Conservation (phyloP, 2,797 vertebrate genomes). For the Brachymystax lenok region DNA sequence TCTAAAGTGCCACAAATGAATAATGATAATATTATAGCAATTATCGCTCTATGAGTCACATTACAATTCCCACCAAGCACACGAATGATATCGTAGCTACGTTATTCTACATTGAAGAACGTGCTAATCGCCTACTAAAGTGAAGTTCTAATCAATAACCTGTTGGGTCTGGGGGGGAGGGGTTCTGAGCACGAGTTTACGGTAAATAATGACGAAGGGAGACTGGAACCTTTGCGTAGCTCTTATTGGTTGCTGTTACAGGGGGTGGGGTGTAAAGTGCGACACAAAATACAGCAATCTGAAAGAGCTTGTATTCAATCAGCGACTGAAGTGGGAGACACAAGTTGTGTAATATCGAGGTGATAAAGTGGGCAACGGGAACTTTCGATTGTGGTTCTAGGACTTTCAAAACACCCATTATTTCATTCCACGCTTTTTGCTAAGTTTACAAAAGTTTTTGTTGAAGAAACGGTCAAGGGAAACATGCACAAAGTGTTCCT, state of each 20-base stretch:
- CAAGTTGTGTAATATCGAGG: not conserved
- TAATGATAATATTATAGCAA: not conserved
- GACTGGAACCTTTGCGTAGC: not conserved
- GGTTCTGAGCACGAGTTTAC: conserved; percentile 6
- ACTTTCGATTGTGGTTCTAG: not conserved
- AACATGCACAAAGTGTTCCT: conserved; percentile 70
- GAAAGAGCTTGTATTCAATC: not conserved
- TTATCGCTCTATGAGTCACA: too few species aligned
- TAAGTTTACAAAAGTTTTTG: not conserved
- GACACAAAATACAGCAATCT: conserved; percentile 29
- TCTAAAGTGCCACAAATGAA: not conserved
- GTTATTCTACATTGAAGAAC: too few species aligned
- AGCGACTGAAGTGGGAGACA: not conserved
- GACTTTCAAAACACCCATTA: not conserved
- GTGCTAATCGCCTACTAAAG: too few species aligned
- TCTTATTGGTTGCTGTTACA: not conserved
- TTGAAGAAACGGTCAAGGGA: conserved; percentile 17
- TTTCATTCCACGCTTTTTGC: not conserved
- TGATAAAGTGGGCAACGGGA: not conserved
- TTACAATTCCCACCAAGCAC: too few species aligned
- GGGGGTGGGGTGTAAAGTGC: conserved; percentile 23
- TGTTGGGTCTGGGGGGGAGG: conserved; percentile 3
- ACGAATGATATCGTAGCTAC: too few species aligned
- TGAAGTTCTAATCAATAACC: not conserved
- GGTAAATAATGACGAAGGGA: conserved; percentile 37